Evolutionary conservation across 1,140 invertebrate species (phyloP), one percentile per base, ranked within the genome.

Genomic region (Maniola jurtina): DNA sequence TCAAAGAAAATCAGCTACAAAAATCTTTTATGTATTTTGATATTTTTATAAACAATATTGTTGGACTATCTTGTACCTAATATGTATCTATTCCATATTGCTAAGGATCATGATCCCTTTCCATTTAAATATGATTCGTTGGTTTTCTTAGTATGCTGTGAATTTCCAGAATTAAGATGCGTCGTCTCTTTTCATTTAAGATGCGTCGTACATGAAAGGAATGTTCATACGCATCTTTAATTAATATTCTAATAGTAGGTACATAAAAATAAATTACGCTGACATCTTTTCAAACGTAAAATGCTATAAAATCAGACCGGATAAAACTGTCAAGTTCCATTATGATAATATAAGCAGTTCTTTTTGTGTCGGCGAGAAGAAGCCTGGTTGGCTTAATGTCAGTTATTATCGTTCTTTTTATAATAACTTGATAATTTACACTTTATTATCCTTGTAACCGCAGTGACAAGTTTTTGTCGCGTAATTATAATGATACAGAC

Each of bases 361-460:
- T 61, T 64, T 61, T 64, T 60, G 63, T 64, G 63, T 61, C 62
- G n/a, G 61, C 67, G 61, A 64, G 45, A 56, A 62, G 55, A 55
- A 69, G 62, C 61, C 52, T 38, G 67, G 52, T 68, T 50, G 67
- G 62, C 58, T 64, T 69, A 69, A 69, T 69, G 62, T 69, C 67
- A 64, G 62, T 61, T 64, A 69, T 69, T 69, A 69, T 69, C 61
- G 42, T 38, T 40, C 57, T 64, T 69, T 69, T 69, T 69, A 64
- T 64, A 69, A 69, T 69, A 69, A 69, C 57, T 69, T 69, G 62
- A 64, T 69, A 69, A 69, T 69, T 64, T 69, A 69, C 67, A 69
- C 67, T 61, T 61, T 69, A 64, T 69, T 69, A 69, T 69, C 57
- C 61, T 59, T 68, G 58, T 61, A 64, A 69, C 61, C 58, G 50